Conservation (phyloP, 2,113 vertebrate species). For the Psilopsiagon aurifrons region DNA sequence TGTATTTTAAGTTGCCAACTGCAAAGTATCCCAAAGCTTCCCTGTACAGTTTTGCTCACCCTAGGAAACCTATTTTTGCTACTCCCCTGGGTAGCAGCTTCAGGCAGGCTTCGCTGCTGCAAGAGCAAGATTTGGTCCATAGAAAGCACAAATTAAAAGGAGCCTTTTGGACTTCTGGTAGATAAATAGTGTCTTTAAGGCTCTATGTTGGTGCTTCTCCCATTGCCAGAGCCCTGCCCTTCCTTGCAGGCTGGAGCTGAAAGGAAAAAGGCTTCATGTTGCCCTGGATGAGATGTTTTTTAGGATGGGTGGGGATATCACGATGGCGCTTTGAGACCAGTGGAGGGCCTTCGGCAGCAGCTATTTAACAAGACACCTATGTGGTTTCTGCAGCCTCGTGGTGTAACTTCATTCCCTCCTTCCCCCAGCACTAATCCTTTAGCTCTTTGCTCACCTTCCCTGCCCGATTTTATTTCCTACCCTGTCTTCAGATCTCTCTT, state of each 20-base stretch:
- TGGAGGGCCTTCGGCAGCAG: not conserved
- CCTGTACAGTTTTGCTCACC: slow-evolving; percentile 12
- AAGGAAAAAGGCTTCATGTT: not conserved
- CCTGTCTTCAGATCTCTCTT: not conserved
- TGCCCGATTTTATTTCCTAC: slow-evolving; percentile 1
- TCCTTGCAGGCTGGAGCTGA: not conserved
- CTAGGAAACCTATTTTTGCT: slow-evolving; percentile 61
- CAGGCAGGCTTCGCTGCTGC: not conserved
- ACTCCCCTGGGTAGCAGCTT: slow-evolving; percentile 34
- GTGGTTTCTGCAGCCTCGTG: not conserved
- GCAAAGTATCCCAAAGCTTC: slow-evolving; percentile 44
- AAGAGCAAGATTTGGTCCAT: slow-evolving; percentile 28
- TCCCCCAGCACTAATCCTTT: not conserved
- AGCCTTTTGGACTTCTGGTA: not conserved
- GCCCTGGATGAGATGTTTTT: not conserved
- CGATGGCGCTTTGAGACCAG: not conserved
- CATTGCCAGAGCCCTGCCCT: slow-evolving; percentile 7
- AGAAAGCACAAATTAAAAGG: slow-evolving; percentile 55
- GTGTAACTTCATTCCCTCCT: not conserved
- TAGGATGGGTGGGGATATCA: not conserved
- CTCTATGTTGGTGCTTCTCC: not conserved
- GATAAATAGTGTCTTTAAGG: slow-evolving; percentile 29
- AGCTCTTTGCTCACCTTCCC: not conserved
- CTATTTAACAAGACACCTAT: not conserved
- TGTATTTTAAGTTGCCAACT: slow-evolving; percentile 34